phyloP scores from a whole-genome alignment of 2,888 invertebrate genomes.

The Nephrotoma guestfalica region DNA sequence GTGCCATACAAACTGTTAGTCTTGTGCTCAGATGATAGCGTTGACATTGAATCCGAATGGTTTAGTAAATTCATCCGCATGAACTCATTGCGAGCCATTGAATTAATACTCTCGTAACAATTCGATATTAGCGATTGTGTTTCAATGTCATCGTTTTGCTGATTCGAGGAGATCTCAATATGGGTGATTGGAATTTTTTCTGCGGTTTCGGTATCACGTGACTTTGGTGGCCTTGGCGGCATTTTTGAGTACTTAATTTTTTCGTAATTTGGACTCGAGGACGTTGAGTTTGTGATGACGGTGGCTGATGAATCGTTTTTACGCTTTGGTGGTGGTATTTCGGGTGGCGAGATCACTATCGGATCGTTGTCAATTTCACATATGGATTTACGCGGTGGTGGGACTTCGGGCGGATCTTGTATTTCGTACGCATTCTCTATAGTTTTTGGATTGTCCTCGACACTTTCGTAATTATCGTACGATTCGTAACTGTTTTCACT shows the following conservation, averaged over 20 bases:
- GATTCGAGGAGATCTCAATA: background rate
- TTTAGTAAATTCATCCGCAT: slow-evolving; percentile 15
- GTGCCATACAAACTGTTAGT: slow-evolving; percentile 31
- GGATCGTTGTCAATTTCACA: background rate
- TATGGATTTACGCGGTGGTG: background rate
- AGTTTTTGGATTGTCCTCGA: slow-evolving; percentile 15
- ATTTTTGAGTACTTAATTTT: slow-evolving; percentile 16
- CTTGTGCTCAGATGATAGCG: slow-evolving; percentile 30
- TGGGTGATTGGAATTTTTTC: background rate
- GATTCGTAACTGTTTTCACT: slow-evolving; percentile 14
- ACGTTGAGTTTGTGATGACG: background rate
- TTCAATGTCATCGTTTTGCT: slow-evolving; percentile 31
- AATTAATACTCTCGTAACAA: slow-evolving; percentile 29
- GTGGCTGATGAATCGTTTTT: slow-evolving; percentile 12
- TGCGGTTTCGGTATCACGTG: slow-evolving; percentile 14
- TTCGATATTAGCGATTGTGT: slow-evolving; percentile 26
- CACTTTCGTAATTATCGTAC: slow-evolving; percentile 26
- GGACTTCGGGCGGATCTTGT: slow-evolving; percentile 19
- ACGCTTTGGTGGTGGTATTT: slow-evolving; percentile 26
- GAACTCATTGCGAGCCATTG: slow-evolving; percentile 9
- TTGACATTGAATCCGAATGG: slow-evolving; percentile 28
- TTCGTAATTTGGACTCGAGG: slow-evolving; percentile 12
- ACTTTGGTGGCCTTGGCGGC: slow-evolving; percentile 15
- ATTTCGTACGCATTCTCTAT: slow-evolving; percentile 26
- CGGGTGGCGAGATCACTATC: slow-evolving; percentile 13